phyloP scores from a whole-genome alignment of 2,797 vertebrate species.

The Anguilla obscura region DNA sequence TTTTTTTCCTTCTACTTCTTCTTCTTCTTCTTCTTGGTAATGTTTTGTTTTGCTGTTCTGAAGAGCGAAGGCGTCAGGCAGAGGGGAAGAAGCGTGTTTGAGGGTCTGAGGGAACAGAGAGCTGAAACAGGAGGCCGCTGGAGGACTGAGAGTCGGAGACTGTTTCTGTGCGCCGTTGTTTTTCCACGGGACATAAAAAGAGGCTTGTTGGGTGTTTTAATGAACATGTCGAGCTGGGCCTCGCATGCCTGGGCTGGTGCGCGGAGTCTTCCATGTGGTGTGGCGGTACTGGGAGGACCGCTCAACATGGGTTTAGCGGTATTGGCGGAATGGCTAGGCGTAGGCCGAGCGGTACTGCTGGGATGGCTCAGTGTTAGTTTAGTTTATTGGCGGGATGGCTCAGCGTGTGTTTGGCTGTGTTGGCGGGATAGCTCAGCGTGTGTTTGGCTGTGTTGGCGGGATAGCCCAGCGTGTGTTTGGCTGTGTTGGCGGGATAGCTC shows the following conservation, averaged over 20 bases:
- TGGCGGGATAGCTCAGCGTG: too few species aligned
- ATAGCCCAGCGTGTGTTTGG: too few species aligned
- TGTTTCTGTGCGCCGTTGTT: background rate
- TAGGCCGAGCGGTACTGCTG: background rate
- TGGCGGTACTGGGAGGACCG: slow-evolving; percentile 7
- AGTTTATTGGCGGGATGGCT: too few species aligned
- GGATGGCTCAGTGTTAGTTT: slow-evolving; percentile 28
- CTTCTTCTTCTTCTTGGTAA: slow-evolving; percentile 62
- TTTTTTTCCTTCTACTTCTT: slow-evolving; percentile 47
- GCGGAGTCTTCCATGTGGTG: slow-evolving; percentile 35
- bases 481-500: too few species aligned
- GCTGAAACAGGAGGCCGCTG: slow-evolving; percentile 49
- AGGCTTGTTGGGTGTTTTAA: slow-evolving; percentile 39
- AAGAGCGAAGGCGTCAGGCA: slow-evolving; percentile 64
- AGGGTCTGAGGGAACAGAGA: background rate
- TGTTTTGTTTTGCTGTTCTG: slow-evolving; percentile 60
- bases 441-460: too few species aligned
- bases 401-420: background rate
- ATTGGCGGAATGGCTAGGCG: too few species aligned
- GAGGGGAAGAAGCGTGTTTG: slow-evolving; percentile 51
- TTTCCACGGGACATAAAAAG: background rate
- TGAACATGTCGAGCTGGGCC: slow-evolving; percentile 11
- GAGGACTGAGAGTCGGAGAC: slow-evolving; percentile 40
- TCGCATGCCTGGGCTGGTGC: background rate
- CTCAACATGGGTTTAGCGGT: too few species aligned